Conservation (phyloP, 2,888 invertebrate species). For the Xestia rhomboidea region DNA sequence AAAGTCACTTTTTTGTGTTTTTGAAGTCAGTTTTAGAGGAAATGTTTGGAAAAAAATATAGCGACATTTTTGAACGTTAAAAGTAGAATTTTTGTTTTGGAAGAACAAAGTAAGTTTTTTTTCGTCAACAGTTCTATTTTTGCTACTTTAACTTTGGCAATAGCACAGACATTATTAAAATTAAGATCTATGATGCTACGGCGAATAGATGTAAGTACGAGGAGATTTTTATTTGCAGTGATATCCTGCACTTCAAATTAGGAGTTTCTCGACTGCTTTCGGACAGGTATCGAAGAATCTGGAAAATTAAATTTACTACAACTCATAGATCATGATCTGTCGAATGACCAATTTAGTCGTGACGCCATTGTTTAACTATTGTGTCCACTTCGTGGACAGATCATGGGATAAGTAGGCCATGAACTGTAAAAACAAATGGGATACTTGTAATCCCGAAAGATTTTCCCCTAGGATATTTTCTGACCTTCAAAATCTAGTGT, state of each 20-base stretch:
- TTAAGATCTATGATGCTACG: not conserved
- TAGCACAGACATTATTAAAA: not conserved
- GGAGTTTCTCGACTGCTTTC: not conserved
- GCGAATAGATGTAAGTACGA: not conserved
- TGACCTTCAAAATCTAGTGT: not conserved
- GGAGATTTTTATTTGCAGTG: not conserved
- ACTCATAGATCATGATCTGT: too few relatives aligned
- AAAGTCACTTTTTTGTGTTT: too few relatives aligned
- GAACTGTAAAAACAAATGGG: not conserved
- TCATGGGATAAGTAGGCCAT: too few relatives aligned
- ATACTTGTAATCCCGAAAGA: not conserved
- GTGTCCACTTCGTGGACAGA: too few relatives aligned
- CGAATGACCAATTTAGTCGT: too few relatives aligned
- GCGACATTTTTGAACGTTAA: constrained; percentile 5
- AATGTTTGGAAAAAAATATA: not conserved
- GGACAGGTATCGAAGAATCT: not conserved
- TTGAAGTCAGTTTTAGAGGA: too few relatives aligned
- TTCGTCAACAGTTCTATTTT: not conserved
- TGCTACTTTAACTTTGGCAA: too few relatives aligned
- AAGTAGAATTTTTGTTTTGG: constrained; percentile 14
- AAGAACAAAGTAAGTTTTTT: too few relatives aligned
- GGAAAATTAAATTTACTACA: not conserved
- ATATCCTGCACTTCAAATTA: not conserved
- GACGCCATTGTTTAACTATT: too few relatives aligned
- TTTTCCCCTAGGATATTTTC: not conserved